Base-by-base conservation (phyloP, 2,888 invertebrate species). In the Tenthredo amoena region DNA sequence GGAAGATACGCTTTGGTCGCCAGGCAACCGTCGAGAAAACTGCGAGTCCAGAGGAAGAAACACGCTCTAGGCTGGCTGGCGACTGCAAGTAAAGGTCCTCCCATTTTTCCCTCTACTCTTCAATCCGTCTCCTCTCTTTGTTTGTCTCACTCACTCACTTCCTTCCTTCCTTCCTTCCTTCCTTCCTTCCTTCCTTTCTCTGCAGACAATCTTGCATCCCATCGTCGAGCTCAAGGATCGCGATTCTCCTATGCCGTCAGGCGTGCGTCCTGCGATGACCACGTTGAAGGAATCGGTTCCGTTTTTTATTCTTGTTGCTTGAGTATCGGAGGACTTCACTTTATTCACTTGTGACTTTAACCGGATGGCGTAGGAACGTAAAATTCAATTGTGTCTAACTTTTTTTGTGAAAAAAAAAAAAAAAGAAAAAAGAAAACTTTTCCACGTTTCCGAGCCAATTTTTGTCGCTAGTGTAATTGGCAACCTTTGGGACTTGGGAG, bases 1-100 rank as follows among this genome's bases (percentile, higher is more conserved):
- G 91, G 90, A 91, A 91, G 91, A 89, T 90, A 90, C 91, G 91
- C 90, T 90, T 68, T 34, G 68, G 91, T 91, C 91, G 91, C 91
- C 91, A 90, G 91, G 91, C 91, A 91, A 91, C 91, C 85, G 88
- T 88, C 88, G 88, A 89, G 31, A 71, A 68, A 55, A 47, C 40
- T 68, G 21, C 7, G 31, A 68, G 83, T 65, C 83, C 68, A n/a
- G 31, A 62, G 47, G 47, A 81, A 83, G 68, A 83, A 68, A 83
- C 83, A 81, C 31, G 74, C 43, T 77, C 77, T 77, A 50, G 77
- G 77, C 34, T 55, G 31, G 9, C 31, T 37, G 62, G 40, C 21
- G 37, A 58, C 18, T 58, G 34, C 37, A 89, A 89, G 89, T 90
- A 89, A 88, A 88, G 88, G 77, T 47, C 83, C 83, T 86, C 85